A percentile compares a stretch with the other conserved stretches of the same genome.
Evolutionary conservation across 2,888 invertebrate genomes (phyloP).

Genomic region (Dinocampus coccinellae): DNA sequence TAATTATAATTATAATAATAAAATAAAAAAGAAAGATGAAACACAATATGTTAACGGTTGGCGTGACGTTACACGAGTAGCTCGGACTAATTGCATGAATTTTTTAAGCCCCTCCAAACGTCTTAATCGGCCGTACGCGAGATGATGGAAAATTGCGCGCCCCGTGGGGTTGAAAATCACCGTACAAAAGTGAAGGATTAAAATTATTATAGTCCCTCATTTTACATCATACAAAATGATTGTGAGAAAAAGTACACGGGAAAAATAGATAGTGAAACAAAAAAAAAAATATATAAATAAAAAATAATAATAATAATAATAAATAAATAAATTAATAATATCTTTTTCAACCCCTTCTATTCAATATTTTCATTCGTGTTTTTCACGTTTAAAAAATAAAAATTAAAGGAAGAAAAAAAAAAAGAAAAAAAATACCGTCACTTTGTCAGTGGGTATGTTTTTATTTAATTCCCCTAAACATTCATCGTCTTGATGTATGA

Average conservation of each 20-base stretch:
- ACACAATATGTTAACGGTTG: constrained; percentile 34
- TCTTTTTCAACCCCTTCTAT: neutral
- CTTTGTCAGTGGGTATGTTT: constrained; percentile 2
- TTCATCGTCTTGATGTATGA: constrained; percentile 17
- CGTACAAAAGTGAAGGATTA: constrained; percentile 5
- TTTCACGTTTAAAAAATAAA: no score
- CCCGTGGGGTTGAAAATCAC: constrained; percentile 12
- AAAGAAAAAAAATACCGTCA: neutral
- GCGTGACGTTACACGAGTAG: constrained; percentile 28
- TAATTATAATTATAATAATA: no score
- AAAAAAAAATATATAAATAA: no score
- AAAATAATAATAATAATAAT: neutral
- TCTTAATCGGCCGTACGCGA: constrained; percentile 60
- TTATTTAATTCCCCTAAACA: constrained; percentile 8
- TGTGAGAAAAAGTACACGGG: neutral
- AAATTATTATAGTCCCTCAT: constrained; percentile 7
- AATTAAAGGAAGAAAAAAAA: no score
- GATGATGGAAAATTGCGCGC: constrained; percentile 58
- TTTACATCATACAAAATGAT: constrained; percentile 20
- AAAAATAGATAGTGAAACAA: no score
- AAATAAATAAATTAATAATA: neutral
- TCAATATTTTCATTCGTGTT: neutral
- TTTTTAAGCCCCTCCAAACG: constrained; percentile 62
- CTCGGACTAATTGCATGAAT: constrained; percentile 66
- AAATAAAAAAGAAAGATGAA: neutral